Percentiles rank a stretch among this genome's conserved stretches.
Evolutionary conservation across 2,888 invertebrate genomes (phyloP).

Genomic region (Euproctis similis): DNA sequence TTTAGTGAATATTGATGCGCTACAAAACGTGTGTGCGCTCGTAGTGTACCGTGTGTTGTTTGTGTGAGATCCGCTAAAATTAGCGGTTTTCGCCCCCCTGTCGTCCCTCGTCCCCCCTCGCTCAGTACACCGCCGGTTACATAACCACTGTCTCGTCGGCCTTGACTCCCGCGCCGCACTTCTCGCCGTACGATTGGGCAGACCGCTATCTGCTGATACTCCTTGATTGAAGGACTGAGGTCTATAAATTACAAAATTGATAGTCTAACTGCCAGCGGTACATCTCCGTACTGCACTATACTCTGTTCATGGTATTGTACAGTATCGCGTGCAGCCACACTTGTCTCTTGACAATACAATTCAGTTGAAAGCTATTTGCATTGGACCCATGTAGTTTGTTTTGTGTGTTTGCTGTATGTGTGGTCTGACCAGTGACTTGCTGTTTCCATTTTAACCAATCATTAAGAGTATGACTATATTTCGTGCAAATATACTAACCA

Average conservation of each 20-base stretch:
- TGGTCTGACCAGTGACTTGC: conserved; percentile 28
- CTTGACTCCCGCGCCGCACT: conserved; percentile 72
- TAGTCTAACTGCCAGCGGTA: conserved; percentile 15
- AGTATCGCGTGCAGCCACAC: neutral
- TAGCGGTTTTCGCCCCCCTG: conserved; percentile 58
- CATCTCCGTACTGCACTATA: conserved; percentile 7
- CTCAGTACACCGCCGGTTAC: conserved; percentile 49
- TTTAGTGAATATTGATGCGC: too few species aligned
- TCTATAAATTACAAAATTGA: conserved; percentile 18
- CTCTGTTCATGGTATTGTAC: too few species aligned
- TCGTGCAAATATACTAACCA: too few species aligned
- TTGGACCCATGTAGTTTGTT: conserved; percentile 6
- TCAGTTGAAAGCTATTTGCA: conserved; percentile 6
- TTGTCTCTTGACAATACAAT: neutral
- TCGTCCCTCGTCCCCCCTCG: too few species aligned
- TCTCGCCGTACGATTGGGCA: conserved; percentile 41
- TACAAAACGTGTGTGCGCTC: conserved; percentile 28
- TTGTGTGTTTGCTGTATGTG: conserved; percentile 3
- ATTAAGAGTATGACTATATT: too few species aligned
- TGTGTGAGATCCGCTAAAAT: conserved; percentile 65
- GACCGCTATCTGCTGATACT: conserved; percentile 32
- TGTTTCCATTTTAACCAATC: conserved; percentile 25
- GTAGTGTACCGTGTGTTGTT: conserved; percentile 51
- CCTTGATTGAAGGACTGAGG: conserved; percentile 14
- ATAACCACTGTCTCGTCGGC: conserved; percentile 65